Conservation (phyloP, 2,888 invertebrate genomes). For the Chelonus formosanus region DNA sequence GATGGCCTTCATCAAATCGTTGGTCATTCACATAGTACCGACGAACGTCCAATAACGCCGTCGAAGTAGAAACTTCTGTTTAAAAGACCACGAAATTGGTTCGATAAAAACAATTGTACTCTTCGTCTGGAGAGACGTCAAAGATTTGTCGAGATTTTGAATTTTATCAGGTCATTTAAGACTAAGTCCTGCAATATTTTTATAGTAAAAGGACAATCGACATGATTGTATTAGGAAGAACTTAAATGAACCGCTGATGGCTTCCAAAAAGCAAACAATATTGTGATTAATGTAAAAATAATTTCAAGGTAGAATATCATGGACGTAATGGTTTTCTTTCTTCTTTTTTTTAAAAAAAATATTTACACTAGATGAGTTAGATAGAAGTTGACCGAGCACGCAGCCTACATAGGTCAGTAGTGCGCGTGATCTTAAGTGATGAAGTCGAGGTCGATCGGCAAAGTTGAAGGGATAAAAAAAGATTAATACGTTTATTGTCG, state of each 20-base stretch:
- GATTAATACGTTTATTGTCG: conserved; percentile 8
- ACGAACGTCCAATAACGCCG: conserved; percentile 36
- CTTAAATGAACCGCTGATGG: conserved; percentile 10
- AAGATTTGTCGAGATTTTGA: neutral
- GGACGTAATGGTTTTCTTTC: neutral
- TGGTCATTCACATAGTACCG: conserved; percentile 47
- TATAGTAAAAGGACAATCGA: no score
- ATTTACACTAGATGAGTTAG: conserved; percentile 21
- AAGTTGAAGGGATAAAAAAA: conserved; percentile 13
- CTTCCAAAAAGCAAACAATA: conserved; percentile 10
- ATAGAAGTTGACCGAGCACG: conserved; percentile 13
- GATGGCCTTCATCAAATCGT: conserved; percentile 55
- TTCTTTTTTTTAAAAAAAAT: conserved; percentile 4
- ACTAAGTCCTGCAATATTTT: no score
- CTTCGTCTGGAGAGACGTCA: conserved; percentile 13
- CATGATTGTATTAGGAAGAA: neutral
- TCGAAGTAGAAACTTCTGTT: conserved; percentile 32
- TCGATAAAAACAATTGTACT: conserved; percentile 1
- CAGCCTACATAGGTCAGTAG: conserved; percentile 5
- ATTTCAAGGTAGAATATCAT: neutral
- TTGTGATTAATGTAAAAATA: conserved; percentile 5
- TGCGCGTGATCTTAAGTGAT: conserved; percentile 10
- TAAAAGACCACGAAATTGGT: neutral
- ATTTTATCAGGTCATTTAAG: neutral
- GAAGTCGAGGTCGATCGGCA: neutral